Conservation (phyloP, 2,888 invertebrate species). For the Blastobasis adustella region DNA sequence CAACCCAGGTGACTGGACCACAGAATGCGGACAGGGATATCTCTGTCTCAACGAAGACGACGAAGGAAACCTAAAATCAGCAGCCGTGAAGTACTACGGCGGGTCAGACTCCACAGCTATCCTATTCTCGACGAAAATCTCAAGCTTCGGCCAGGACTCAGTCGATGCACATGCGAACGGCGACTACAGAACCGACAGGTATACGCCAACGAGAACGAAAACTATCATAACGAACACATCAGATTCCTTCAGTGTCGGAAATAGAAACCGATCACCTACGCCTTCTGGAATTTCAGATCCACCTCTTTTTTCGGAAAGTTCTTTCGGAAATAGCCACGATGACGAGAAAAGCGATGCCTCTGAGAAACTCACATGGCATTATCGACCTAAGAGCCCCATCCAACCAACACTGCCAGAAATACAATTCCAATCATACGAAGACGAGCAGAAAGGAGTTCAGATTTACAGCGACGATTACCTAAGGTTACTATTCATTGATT, state of each 20-base stretch:
- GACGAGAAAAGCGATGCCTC: slow-evolving; percentile 33
- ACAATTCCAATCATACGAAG: slow-evolving; percentile 73
- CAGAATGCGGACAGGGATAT: slow-evolving; percentile 60
- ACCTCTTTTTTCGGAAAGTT: slow-evolving; percentile 30
- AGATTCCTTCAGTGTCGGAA: slow-evolving; percentile 58
- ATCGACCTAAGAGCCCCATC: slow-evolving; percentile 55
- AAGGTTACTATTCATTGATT: slow-evolving; percentile 65
- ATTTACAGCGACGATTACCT: slow-evolving; percentile 63
- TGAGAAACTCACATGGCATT: slow-evolving; percentile 64
- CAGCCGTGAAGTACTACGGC: slow-evolving; percentile 60
- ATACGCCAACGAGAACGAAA: slow-evolving; percentile 61
- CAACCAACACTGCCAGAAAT: slow-evolving; percentile 55
- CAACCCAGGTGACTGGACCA: slow-evolving; percentile 43
- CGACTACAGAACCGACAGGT: slow-evolving; percentile 59
- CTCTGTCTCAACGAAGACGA: slow-evolving; percentile 52
- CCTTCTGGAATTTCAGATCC: slow-evolving; percentile 56
- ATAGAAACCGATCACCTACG: slow-evolving; percentile 59
- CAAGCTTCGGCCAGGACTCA: slow-evolving; percentile 69
- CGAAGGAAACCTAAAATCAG: slow-evolving; percentile 51
- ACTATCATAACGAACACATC: slow-evolving; percentile 55
- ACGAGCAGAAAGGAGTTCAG: slow-evolving; percentile 43
- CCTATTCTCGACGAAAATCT: slow-evolving; percentile 69
- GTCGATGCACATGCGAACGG: slow-evolving; percentile 54
- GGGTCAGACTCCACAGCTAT: slow-evolving; percentile 56
- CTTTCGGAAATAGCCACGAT: slow-evolving; percentile 41